A percentile compares a stretch with the other conserved stretches of the same genome.
Evolutionary conservation across 2,888 invertebrate species (phyloP).

Genomic region (Gryllus longicercus): DNA sequence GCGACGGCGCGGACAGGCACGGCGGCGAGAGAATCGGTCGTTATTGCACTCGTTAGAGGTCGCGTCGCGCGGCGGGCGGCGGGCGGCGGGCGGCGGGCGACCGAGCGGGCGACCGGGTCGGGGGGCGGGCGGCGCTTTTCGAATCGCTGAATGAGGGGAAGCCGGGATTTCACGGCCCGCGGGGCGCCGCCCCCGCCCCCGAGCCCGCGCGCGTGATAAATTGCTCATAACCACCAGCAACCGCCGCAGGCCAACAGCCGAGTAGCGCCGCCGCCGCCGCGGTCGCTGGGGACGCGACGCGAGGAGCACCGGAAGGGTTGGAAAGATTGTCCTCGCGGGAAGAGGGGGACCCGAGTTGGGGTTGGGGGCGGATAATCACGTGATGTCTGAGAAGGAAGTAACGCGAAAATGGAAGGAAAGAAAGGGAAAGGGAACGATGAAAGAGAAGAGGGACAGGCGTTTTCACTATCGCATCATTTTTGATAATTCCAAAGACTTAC

Average conservation of each 20-base stretch:
- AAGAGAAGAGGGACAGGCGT: no score
- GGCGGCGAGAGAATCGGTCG: not conserved
- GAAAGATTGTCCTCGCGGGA: no score
- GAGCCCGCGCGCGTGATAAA: not conserved
- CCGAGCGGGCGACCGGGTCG: not conserved
- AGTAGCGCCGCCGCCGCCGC: not conserved
- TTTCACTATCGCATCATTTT: no score
- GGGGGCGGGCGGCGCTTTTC: not conserved
- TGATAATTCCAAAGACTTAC: no score
- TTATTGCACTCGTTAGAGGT: not conserved
- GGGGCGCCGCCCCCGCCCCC: not conserved
- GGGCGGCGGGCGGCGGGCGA: not conserved
- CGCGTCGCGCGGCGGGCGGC: not conserved
- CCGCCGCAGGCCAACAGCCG: not conserved
- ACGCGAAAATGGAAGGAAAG: no score
- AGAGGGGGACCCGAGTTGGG: no score
- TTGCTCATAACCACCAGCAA: constrained; percentile 2
- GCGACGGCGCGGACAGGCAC: not conserved
- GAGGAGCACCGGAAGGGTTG: not conserved
- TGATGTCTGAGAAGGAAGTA: no score
- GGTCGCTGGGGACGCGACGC: not conserved
- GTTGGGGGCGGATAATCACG: no score
- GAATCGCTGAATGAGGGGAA: constrained; percentile 6
- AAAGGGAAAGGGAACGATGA: no score
- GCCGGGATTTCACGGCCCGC: not conserved